Conservation (phyloP, 1,140 invertebrate species). For the Sitobion miscanthi region DNA sequence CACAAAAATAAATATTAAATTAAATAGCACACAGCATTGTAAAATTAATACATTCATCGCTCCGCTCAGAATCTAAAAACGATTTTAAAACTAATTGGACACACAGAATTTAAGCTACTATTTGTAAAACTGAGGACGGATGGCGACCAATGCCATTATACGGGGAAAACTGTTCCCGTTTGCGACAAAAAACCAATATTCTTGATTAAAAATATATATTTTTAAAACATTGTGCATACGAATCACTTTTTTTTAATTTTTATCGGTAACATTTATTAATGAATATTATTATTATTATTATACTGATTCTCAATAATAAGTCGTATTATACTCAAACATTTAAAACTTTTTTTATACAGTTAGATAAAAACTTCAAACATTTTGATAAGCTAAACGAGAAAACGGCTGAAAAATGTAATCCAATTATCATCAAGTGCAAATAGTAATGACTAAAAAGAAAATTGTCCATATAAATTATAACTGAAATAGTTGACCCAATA, state of each 20-base stretch:
- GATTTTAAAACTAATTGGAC: neutral
- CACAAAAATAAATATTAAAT: no score
- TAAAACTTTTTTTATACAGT: neutral
- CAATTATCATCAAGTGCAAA: neutral
- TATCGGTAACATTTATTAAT: neutral
- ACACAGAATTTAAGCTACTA: neutral
- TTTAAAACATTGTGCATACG: neutral
- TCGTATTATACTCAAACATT: neutral
- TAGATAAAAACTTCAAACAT: neutral
- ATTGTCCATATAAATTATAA: neutral
- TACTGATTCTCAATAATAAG: neutral
- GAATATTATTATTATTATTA: neutral
- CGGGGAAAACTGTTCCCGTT: fast-evolving
- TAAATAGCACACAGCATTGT: no score
- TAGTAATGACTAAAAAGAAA: neutral
- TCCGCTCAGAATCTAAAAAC: no score
- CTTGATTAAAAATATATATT: neutral
- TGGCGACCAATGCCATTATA: neutral
- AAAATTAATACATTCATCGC: no score
- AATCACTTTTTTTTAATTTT: neutral
- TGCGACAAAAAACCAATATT: neutral
- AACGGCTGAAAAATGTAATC: neutral
- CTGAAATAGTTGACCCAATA: neutral
- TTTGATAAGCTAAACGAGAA: neutral
- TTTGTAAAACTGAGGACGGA: neutral